Evolutionary conservation across 2,888 invertebrate species (phyloP).

Genomic region (Venusia cambrica): DNA sequence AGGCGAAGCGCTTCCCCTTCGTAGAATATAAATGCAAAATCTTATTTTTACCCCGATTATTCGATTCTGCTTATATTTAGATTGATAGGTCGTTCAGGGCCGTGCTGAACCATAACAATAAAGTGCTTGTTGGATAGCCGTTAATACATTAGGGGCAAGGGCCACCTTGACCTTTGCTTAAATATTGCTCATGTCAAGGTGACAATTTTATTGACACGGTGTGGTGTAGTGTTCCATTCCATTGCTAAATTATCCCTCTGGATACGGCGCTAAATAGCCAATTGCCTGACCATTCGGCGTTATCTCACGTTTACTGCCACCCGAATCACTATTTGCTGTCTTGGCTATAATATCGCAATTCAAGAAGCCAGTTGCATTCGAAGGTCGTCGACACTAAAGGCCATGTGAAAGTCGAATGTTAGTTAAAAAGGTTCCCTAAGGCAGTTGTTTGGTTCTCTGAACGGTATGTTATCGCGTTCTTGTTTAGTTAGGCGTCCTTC

Average conservation of each 20-base stretch:
- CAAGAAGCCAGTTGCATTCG: slow-evolving; percentile 19
- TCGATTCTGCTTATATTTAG: slow-evolving; percentile 46
- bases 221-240: slow-evolving; percentile 41
- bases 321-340: slow-evolving; percentile 41
- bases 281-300: slow-evolving; percentile 43
- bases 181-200: slow-evolving; percentile 56
- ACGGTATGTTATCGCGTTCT: slow-evolving; percentile 39
- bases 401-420: slow-evolving; percentile 31
- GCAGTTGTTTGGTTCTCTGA: slow-evolving; percentile 23
- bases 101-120: slow-evolving; percentile 50
- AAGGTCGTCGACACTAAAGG: slow-evolving; percentile 38
- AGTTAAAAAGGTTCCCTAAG: slow-evolving; percentile 39
- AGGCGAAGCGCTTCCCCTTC: slow-evolving; percentile 5
- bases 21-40: slow-evolving; percentile 33
- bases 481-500: slow-evolving; percentile 60
- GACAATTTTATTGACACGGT: slow-evolving; percentile 45
- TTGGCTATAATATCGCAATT: slow-evolving; percentile 32
- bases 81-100: slow-evolving; percentile 39
- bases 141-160: slow-evolving; percentile 56
- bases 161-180: slow-evolving; percentile 58
- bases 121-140: slow-evolving; percentile 53
- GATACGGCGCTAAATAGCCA: slow-evolving; percentile 42
- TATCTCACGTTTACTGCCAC: slow-evolving; percentile 34
- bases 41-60: slow-evolving; percentile 36
- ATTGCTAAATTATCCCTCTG: slow-evolving; percentile 41